These are phyloP conservation scores for Lordiphosa mommai DNA, from an alignment of 1,140 invertebrate species.

Conservation along the genomic window DNA sequence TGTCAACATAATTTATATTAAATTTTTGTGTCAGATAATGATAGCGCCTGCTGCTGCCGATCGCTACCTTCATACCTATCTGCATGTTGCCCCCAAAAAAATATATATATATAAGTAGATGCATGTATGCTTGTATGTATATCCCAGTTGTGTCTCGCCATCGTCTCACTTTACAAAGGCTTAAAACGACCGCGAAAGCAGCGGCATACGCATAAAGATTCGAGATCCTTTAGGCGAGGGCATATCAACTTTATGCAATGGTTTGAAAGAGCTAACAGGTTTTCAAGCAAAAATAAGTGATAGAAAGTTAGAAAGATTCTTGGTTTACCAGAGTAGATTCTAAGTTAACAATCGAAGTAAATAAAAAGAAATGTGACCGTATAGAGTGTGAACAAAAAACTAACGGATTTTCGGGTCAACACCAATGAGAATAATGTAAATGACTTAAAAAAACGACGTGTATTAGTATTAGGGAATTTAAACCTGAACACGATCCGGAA, in stretches of 20 bases:
- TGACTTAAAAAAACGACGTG: no score
- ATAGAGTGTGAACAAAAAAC: no score
- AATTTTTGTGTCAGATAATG: constrained; percentile 79
- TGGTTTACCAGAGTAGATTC: no score
- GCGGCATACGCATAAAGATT: constrained; percentile 2
- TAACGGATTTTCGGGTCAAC: no score
- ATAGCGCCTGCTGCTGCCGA: constrained; percentile 67
- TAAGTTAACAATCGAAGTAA: no score
- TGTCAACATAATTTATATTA: constrained; percentile 79
- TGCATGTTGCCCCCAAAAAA: constrained; percentile 8
- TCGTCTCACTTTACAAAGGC: constrained; percentile 12
- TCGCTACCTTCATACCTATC: constrained; percentile 6
- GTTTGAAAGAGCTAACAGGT: no score
- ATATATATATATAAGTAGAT: constrained; percentile 25
- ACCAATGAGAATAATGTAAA: no score
- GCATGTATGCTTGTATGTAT: background rate
- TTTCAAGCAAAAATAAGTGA: no score
- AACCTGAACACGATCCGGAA: no score
- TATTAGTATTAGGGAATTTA: no score
- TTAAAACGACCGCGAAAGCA: constrained; percentile 4
- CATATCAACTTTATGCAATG: background rate
- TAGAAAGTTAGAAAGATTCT: no score
- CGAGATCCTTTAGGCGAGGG: background rate
- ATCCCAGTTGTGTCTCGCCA: background rate
- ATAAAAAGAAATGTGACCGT: no score